A percentile compares a stretch with the other conserved stretches of the same genome.
These are phyloP conservation scores for Argynnis bischoffii DNA, from an alignment of 2,888 invertebrate genomes.

Conservation along the genomic window DNA sequence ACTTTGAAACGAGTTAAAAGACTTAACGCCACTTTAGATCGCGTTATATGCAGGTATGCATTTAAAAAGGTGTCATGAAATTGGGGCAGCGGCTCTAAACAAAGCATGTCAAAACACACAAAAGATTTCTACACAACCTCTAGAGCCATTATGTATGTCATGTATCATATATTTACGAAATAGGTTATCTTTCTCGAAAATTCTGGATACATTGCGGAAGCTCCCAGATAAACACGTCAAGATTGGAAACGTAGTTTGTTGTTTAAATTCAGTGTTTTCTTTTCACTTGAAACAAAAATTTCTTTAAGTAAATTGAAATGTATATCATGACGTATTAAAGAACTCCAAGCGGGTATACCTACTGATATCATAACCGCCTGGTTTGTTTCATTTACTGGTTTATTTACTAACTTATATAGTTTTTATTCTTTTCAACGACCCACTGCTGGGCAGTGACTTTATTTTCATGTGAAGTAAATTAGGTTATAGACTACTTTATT, in stretches of 20 bases:
- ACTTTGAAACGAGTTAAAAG: slow-evolving; percentile 24
- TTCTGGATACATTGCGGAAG: slow-evolving; percentile 22
- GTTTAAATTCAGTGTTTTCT: slow-evolving; percentile 15
- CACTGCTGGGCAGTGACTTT: no score
- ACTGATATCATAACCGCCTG: no score
- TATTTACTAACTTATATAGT: no score
- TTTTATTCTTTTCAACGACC: no score
- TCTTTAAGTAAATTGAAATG: no score
- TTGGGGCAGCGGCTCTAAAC: slow-evolving; percentile 34
- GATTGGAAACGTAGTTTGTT: slow-evolving; percentile 26
- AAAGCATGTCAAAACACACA: slow-evolving; percentile 37
- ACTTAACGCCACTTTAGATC: slow-evolving; percentile 24
- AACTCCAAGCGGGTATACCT: no score
- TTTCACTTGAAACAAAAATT: slow-evolving; percentile 2
- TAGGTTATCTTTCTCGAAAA: slow-evolving; percentile 27
- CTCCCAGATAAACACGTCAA: slow-evolving; percentile 34
- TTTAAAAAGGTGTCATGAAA: slow-evolving; percentile 33
- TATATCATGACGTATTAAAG: no score
- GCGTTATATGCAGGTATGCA: slow-evolving; percentile 27
- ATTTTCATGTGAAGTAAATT: no score
- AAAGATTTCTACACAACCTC: slow-evolving; percentile 30
- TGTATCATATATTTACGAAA: slow-evolving; percentile 26
- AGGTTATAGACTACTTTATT: no score
- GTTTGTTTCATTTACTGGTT: no score
- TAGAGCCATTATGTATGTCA: slow-evolving; percentile 27